These are phyloP conservation scores for Drosophila incognita DNA, from an alignment of 2,888 invertebrate species.

Conservation along the genomic window DNA sequence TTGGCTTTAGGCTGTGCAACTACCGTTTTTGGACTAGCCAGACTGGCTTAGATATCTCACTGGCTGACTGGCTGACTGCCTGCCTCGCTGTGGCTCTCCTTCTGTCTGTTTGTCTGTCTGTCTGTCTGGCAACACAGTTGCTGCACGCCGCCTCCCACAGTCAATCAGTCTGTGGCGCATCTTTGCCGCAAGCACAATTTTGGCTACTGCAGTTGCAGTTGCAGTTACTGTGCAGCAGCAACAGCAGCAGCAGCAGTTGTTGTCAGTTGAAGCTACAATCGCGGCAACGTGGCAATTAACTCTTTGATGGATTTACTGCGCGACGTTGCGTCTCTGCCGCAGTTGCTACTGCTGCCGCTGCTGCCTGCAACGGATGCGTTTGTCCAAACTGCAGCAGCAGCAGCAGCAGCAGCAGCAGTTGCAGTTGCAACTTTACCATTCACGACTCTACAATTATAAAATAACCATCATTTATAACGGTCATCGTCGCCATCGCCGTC, in stretches of 20 bases:
- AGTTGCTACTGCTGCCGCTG: conserved; percentile 13
- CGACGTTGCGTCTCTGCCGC: conserved; percentile 8
- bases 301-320: conserved; percentile 73
- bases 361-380: conserved; percentile 55
- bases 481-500: conserved; percentile 16
- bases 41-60: conserved; percentile 1
- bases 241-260: conserved; percentile 34
- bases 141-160: conserved; percentile 50
- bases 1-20: conserved; percentile 42
- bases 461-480: conserved; percentile 77
- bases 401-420: conserved; percentile 3
- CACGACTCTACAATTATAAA: conserved; percentile 72
- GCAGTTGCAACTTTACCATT: conserved; percentile 16
- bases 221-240: conserved; percentile 22
- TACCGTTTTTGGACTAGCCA: conserved; percentile 47
- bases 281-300: conserved; percentile 74
- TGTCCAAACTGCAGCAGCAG: conserved; percentile 42
- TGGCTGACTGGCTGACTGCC: conserved; percentile 5
- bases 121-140: not conserved
- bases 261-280: conserved; percentile 61
- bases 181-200: conserved; percentile 54
- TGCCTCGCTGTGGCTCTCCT: not conserved
- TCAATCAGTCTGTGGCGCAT: conserved; percentile 59
- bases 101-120: conserved; percentile 7
- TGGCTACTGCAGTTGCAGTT: conserved; percentile 56